Conservation (phyloP, 2,888 invertebrate genomes). For the Steinernema scapterisci region DNA sequence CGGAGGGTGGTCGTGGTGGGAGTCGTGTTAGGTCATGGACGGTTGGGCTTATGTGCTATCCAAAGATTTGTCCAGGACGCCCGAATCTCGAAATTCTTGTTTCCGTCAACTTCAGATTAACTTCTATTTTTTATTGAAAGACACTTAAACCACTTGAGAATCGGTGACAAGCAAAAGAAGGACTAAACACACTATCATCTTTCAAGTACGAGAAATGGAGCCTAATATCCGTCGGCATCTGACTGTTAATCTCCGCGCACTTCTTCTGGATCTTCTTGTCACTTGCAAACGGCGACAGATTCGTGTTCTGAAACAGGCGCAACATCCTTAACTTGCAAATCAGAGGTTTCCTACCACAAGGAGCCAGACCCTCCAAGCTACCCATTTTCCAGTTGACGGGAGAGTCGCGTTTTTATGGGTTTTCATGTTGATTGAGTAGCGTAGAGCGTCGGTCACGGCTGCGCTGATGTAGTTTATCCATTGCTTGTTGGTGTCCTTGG, state of each 20-base stretch:
- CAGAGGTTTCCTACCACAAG: background rate
- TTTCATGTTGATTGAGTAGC: background rate
- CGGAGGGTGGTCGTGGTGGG: background rate
- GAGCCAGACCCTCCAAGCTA: background rate
- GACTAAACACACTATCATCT: constrained; percentile 1
- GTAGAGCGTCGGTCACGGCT: background rate
- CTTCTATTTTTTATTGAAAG: background rate
- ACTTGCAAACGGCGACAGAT: background rate
- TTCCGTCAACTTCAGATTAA: too few species aligned
- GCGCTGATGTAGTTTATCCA: constrained; percentile 6
- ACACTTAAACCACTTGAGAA: background rate
- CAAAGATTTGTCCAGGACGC: too few species aligned
- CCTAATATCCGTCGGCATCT: constrained; percentile 2
- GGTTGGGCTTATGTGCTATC: too few species aligned
- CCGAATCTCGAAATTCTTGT: too few species aligned
- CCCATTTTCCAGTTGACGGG: background rate
- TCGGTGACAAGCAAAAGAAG: constrained; percentile 10
- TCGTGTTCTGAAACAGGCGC: background rate
- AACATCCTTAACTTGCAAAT: background rate
- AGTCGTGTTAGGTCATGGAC: background rate
- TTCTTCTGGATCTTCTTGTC: constrained; percentile 8
- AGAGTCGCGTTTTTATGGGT: background rate
- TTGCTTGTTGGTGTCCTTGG: too few species aligned
- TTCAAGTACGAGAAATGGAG: background rate
- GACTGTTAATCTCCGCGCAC: constrained; percentile 24